These are phyloP conservation scores for Andricus quercusramuli DNA, from an alignment of 2,888 invertebrate species.

Conservation along the genomic window DNA sequence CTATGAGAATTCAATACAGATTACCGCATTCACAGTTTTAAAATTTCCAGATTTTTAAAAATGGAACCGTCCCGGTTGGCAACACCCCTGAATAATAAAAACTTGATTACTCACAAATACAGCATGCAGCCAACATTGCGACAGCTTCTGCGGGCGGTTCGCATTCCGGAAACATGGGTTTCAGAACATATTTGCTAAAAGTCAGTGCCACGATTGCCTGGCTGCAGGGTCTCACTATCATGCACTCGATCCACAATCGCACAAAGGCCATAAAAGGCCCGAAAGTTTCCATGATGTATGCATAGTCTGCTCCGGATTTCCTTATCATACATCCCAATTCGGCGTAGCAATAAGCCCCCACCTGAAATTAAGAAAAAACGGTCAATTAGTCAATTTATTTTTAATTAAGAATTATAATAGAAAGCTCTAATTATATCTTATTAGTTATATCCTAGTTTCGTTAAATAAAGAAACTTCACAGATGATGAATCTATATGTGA, in stretches of 20 bases:
- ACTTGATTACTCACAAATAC: constrained; percentile 90
- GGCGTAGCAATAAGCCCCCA: constrained; percentile 98
- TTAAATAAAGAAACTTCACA: background rate
- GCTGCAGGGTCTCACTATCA: constrained; percentile 98
- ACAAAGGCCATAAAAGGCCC: constrained; percentile 98
- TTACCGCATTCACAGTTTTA: too few relatives aligned
- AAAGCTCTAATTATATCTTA: background rate
- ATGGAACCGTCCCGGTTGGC: too few relatives aligned
- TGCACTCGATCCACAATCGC: constrained; percentile 98
- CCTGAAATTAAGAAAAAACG: constrained; percentile 78
- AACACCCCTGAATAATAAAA: background rate
- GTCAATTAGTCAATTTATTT: too few relatives aligned
- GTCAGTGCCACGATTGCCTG: constrained; percentile 98
- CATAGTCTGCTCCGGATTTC: constrained; percentile 97
- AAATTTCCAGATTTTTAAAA: too few relatives aligned
- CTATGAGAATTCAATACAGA: too few relatives aligned
- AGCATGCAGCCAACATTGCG: constrained; percentile 92
- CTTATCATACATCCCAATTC: constrained; percentile 98
- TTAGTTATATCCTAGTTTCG: background rate
- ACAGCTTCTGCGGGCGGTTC: constrained; percentile 93
- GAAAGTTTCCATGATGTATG: constrained; percentile 99
- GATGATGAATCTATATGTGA: background rate
- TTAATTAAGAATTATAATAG: too few relatives aligned
- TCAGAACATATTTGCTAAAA: constrained; percentile 96
- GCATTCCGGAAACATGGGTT: constrained; percentile 97